Base-by-base conservation (phyloP, 2,113 vertebrate species). In the Pipa parva region DNA sequence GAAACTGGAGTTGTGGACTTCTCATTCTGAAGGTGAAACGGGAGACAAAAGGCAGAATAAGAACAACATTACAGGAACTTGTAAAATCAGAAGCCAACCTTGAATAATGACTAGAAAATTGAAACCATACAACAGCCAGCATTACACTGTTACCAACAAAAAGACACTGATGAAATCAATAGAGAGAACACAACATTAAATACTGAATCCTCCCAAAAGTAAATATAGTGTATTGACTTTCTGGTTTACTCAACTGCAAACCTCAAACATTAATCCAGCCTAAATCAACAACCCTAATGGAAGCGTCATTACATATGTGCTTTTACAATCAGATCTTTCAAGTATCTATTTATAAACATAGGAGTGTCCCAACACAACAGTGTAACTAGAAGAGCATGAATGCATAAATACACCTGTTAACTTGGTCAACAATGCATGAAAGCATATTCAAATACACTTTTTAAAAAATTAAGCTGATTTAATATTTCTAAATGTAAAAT, bases 1-100 rank as follows among this genome's bases (percentile, higher is more conserved):
- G 91, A 92, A 73, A 92, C 90, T 24, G 91, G 90, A 77, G 91
- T 92, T 46, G 88, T 91, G 71, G 91, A 92, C 77, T 92, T 92
- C 84, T 92, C 91, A 78, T 92, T 92, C 91, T 92, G 75, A n/a
- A 66, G 71, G 57, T 26, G 75, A 20, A 45, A 25, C 2, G 63
- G 8, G 10, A 18, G 36, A 17, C 22, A 10, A 62, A n/a, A 18
- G 56, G 36, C 2, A 60, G 3, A 18, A 55, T 26, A 21, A 42
- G 45, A 56, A 22, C 22, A n/a, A 56, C 20, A 13, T 6, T 60
- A 10, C 45, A 28, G 9, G 18, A 15, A 48, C 13, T 42, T n/a
- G 39, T 5, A 36, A 66, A 50, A 24, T 39, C 17, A 48, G 20
- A 18, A 36, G 26, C 45, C 17, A 46, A 31, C 33, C 18, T 24